phyloP scores from a whole-genome alignment of 2,113 vertebrate genomes.

The Phoenicopterus ruber region DNA sequence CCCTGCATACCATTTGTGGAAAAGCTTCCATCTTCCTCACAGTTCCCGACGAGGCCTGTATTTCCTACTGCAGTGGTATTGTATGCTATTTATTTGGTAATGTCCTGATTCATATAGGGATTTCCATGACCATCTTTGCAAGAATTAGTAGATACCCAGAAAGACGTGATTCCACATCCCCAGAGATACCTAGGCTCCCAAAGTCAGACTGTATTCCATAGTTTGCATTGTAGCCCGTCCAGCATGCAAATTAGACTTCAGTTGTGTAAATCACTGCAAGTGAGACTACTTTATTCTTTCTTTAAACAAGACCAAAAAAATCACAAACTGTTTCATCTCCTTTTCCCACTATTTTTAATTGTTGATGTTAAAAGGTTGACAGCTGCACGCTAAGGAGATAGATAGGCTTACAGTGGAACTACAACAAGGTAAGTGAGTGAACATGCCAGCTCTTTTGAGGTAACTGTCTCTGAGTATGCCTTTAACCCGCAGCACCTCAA shows the following conservation, averaged over 20 bases:
- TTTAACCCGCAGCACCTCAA: background rate
- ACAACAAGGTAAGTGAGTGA: background rate
- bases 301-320: background rate
- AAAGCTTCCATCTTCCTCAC: background rate
- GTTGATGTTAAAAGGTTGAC: background rate
- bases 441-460: background rate
- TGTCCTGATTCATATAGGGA: accelerated
- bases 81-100: background rate
- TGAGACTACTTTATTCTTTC: background rate
- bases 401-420: background rate
- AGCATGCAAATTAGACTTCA: background rate
- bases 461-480: background rate
- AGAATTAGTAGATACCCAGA: background rate
- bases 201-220: accelerated
- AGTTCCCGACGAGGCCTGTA: background rate
- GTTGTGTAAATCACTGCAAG: background rate
- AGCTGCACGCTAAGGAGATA: background rate
- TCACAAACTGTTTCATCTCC: background rate
- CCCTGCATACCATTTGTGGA: background rate
- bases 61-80: background rate
- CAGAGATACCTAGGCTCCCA: background rate
- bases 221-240: background rate
- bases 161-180: background rate
- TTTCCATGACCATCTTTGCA: background rate
- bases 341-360: background rate